Base-by-base conservation (phyloP, 2,888 invertebrate species). In the Drosophila paranaensis region DNA sequence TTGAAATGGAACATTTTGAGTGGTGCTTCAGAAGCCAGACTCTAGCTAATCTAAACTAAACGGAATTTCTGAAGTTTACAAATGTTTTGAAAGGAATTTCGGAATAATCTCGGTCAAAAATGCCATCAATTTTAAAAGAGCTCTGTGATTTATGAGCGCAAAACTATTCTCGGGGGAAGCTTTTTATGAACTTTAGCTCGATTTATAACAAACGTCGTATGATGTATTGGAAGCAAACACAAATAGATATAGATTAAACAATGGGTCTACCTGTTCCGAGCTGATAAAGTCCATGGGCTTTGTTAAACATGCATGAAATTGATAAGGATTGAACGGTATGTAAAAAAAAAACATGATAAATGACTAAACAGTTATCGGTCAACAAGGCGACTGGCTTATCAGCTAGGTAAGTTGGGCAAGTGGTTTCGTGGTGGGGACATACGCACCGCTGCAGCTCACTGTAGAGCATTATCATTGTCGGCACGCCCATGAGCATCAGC, bases 401-500 rank as follows among this genome's bases (percentile, higher is more conserved):
- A 60, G 45, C 40, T 33, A 4, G 46, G 25, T 16, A 42, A 40
- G 9, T 79, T 46, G 13, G 57, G 43, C 30, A 71, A 57, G 33
- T 33, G 13, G n/a, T 45, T 45, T 4, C 30, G 6, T 10, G 10
- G 14, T n/a, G n/a, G 45, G 45, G 35, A 37, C 45, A 58, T 58
- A 58, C 58, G 58, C 48, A 96, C 96, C 94, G 94, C 90, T 94
- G 94, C 40, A 97, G 91, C 93, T 96, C 96, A 60, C 94, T 93
- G 84, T 95, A 94, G 84, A 97, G 93, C 84, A 96, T 94, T 56
- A 94, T 93, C 81, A 96, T 94, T 11, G 96, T 94, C 48, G 97
- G 97, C 30, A 96, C 91, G 46, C 95, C 95, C 69, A 97, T 93
- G 20, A 94, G 94, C 96, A 97, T 97, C 71, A 97, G 93, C 20